Evolutionary conservation across 92 coral and sea anemone species (phyloP).

Genomic region (Porites rus): DNA sequence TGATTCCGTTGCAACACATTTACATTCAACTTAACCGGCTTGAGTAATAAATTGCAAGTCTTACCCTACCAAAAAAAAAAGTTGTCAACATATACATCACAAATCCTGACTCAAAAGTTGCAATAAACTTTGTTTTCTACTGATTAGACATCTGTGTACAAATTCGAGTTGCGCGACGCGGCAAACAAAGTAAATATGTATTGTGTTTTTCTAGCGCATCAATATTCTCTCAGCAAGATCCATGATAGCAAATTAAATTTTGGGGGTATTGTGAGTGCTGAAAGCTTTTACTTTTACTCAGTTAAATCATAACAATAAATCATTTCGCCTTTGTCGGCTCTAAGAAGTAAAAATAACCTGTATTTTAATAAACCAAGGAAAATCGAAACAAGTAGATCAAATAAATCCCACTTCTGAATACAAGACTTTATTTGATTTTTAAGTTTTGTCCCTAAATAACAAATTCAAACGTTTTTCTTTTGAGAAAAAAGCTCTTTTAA

Average conservation of each 20-base stretch:
- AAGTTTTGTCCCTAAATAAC: too few relatives aligned
- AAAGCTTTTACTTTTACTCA: too few relatives aligned
- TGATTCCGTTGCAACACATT: too few relatives aligned
- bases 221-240: conserved; percentile 29
- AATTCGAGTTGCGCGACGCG: neutral
- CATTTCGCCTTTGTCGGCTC: too few relatives aligned
- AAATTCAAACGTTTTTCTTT: neutral
- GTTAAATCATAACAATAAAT: too few relatives aligned
- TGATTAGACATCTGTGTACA: conserved; percentile 20
- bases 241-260: neutral
- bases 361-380: too few relatives aligned
- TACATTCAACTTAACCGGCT: neutral
- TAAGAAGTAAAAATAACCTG: too few relatives aligned
- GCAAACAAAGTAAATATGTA: neutral
- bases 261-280: too few relatives aligned
- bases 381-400: too few relatives aligned
- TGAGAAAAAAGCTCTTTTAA: neutral
- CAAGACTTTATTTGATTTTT: too few relatives aligned
- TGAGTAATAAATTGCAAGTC: neutral
- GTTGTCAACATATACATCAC: neutral
- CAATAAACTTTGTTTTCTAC: neutral
- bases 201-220: neutral
- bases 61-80: neutral
- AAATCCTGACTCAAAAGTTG: neutral
- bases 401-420: too few relatives aligned